These are phyloP conservation scores for Drymodes brunneopygia DNA, from an alignment of 2,113 vertebrate species.

Conservation along the genomic window DNA sequence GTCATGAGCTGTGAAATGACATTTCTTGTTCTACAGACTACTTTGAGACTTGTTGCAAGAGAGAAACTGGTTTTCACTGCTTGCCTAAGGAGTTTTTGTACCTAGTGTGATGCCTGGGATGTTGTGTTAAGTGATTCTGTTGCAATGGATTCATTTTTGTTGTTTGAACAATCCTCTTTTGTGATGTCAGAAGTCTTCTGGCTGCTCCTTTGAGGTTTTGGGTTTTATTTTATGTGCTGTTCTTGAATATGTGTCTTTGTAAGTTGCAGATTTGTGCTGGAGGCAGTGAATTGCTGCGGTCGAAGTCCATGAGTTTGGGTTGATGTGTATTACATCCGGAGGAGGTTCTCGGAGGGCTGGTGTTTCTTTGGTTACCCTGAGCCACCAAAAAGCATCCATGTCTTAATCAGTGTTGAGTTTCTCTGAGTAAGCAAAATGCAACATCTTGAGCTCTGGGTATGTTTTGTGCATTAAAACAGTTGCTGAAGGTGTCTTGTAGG, in stretches of 20 bases:
- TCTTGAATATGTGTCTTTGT: not conserved
- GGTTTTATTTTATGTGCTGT: not conserved
- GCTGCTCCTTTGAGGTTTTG: not conserved
- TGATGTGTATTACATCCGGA: fast-evolving
- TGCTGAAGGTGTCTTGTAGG: not conserved
- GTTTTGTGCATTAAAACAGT: not conserved
- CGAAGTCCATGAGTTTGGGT: fast-evolving
- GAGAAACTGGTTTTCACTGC: not conserved
- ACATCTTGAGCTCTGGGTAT: not conserved
- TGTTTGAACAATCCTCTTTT: not conserved
- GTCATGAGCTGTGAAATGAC: not conserved
- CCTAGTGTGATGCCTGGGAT: not conserved
- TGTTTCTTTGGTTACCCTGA: not conserved
- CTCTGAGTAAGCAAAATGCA: not conserved
- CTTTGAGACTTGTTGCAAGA: not conserved
- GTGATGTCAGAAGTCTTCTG: not conserved
- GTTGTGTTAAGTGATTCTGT: not conserved
- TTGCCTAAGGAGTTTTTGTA: not conserved
- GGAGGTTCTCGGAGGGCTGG: not conserved
- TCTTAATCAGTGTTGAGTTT: not conserved
- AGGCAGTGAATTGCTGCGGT: not conserved
- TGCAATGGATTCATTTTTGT: not conserved
- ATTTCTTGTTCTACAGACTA: not conserved
- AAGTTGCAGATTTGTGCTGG: not conserved
- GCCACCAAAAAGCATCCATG: not conserved